phyloP scores from a whole-genome alignment of 1,140 invertebrate genomes.

The Drosophila eugracilis region DNA sequence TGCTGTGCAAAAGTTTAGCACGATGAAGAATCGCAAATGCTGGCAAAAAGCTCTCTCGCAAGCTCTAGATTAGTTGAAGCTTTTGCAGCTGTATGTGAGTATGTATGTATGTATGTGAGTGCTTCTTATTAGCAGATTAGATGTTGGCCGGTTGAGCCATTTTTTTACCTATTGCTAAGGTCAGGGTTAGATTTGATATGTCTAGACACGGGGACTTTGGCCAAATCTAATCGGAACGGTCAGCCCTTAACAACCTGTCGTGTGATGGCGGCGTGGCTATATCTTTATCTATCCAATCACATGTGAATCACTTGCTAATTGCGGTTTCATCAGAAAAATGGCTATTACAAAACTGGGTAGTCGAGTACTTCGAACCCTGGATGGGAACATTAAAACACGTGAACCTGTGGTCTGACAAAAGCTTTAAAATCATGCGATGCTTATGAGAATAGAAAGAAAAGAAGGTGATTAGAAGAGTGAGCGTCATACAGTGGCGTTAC shows the following conservation, averaged over 20 bases:
- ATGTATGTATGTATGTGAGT: neutral
- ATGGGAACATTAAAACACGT: conserved; percentile 22
- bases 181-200: conserved; percentile 38
- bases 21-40: conserved; percentile 21
- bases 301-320: conserved; percentile 33
- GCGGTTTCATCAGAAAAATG: conserved; percentile 15
- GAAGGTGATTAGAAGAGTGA: conserved; percentile 22
- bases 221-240: conserved; percentile 20
- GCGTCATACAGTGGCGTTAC: neutral
- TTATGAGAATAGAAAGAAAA: conserved; percentile 12
- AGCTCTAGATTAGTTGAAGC: conserved; percentile 17
- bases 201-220: conserved; percentile 18
- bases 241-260: conserved; percentile 7
- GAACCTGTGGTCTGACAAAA: conserved; percentile 27
- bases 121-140: conserved; percentile 24
- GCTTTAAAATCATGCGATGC: conserved; percentile 43
- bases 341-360: conserved; percentile 6
- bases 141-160: conserved; percentile 16
- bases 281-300: conserved; percentile 14
- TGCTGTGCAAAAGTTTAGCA: conserved; percentile 30
- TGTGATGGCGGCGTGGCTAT: conserved; percentile 11
- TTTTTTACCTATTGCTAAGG: conserved; percentile 42
- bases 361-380: conserved; percentile 9
- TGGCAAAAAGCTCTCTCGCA: conserved; percentile 14
- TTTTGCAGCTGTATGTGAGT: conserved; percentile 32